Base-by-base conservation (phyloP, 2,113 vertebrate species). In the Syngnathus scovelli region DNA sequence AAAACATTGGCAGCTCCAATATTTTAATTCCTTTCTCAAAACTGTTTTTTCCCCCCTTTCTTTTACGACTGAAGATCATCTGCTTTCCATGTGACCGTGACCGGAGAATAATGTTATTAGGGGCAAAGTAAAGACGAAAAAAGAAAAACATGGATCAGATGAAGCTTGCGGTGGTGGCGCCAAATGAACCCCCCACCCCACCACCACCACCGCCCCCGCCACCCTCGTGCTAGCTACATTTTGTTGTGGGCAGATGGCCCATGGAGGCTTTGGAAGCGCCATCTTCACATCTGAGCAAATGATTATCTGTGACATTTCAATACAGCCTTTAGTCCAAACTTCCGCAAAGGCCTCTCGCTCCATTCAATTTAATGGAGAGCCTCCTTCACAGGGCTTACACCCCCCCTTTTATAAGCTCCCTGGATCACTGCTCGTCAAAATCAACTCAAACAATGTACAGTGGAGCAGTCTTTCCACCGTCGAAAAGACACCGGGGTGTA, bases 251-350 rank as follows among this genome's bases (percentile, higher is more conserved):
- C 76, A 85, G 77, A 81, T 85, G 85, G 82, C 33, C 61, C 61
- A 21, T 41, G 33, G 77, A 65, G 23, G 67, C 65, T 78, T 85
- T 73, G 77, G 72, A 18, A 76, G 21, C 48, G 55, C 63, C 64
- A 78, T 65, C 62, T 66, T 81, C 67, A 64, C 71, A 71, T 77
- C 74, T 10, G 49, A 77, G 56, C 80, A 80, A 87, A 84, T 85
- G 54, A 89, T 82, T 78, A 81, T 87, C 78, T 55, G 67, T 86
- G 85, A 87, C 83, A 85, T 87, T 88, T 86, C 77, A 81, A 84
- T 82, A 61, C 72, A 71, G 82, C 66, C 67, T 83, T 82, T 72
- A 64, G 80, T 78, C 70, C 74, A 13, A 74, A 68, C 78, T 78
- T 78, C 73, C 72, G 73, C 19, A 12, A 76, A 74, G 56, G 70